These are phyloP conservation scores for Microctenopoma stevenorrisi DNA, from an alignment of 2,797 vertebrate species.

Conservation along the genomic window DNA sequence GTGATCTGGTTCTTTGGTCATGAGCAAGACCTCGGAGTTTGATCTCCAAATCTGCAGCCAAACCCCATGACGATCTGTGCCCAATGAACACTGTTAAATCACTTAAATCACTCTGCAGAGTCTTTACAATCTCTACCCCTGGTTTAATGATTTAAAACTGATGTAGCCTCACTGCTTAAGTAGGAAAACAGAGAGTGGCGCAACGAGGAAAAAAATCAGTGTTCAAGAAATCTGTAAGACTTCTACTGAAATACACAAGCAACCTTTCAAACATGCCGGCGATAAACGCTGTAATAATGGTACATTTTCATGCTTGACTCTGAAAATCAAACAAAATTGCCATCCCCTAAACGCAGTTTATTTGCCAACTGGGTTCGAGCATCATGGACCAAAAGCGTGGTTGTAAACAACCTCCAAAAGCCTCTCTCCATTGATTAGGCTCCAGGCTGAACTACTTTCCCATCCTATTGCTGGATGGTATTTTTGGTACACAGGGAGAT, in stretches of 20 bases:
- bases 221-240: constrained; percentile 44
- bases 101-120: constrained; percentile 64
- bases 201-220: constrained; percentile 59
- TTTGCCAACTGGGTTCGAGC: constrained; percentile 60
- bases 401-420: constrained; percentile 78
- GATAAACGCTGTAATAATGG: constrained; percentile 56
- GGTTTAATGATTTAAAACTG: constrained; percentile 71
- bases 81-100: constrained; percentile 68
- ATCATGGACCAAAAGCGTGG: constrained; percentile 60
- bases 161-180: constrained; percentile 58
- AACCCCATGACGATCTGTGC: constrained; percentile 61
- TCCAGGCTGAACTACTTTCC: constrained; percentile 80
- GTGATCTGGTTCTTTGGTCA: constrained; percentile 50
- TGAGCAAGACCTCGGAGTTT: constrained; percentile 59
- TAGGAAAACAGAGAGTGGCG: constrained; percentile 69
- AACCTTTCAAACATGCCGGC: constrained; percentile 51
- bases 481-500: constrained; percentile 71
- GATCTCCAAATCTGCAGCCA: constrained; percentile 61
- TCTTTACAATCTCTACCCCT: constrained; percentile 55
- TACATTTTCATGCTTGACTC: constrained; percentile 61
- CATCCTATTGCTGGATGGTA: constrained; percentile 66
- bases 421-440: constrained; percentile 80
- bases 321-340: constrained; percentile 71
- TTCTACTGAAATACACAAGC: constrained; percentile 49
- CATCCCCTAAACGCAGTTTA: constrained; percentile 54